Conservation (phyloP, 2,888 invertebrate species). For the Drosophila birchii region DNA sequence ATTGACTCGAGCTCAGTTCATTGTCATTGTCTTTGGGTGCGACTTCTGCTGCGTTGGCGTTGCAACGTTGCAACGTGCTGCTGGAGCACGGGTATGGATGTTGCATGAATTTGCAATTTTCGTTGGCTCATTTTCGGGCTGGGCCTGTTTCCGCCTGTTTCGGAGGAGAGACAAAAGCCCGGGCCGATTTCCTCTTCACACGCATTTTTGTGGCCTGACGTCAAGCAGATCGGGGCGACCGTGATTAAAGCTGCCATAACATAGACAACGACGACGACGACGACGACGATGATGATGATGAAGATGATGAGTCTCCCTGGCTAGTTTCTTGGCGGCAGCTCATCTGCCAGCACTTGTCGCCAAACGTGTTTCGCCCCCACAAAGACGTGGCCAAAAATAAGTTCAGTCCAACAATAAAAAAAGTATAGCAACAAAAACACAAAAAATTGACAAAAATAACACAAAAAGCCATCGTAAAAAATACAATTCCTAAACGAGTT, state of each 20-base stretch:
- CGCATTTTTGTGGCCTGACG: constrained; percentile 64
- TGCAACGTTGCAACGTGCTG: constrained; percentile 1
- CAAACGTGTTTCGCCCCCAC: constrained; percentile 69
- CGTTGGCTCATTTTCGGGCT: constrained; percentile 26
- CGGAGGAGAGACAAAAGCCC: constrained; percentile 15
- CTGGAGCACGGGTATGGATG: constrained; percentile 18
- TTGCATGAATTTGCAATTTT: constrained; percentile 53
- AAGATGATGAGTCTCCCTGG: constrained; percentile 21
- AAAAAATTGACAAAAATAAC: constrained; percentile 45
- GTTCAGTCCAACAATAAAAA: constrained; percentile 31
- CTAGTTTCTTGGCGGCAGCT: constrained; percentile 42
- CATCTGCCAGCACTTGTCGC: constrained; percentile 60
- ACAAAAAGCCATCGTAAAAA: constrained; percentile 24
- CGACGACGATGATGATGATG: constrained; percentile 1
- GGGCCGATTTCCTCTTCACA: constrained; percentile 46
- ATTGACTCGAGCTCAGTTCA: constrained; percentile 38
- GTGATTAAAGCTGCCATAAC: constrained; percentile 10
- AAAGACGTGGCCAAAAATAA: constrained; percentile 47
- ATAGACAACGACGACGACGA: not conserved
- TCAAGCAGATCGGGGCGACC: constrained; percentile 40
- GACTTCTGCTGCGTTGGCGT: constrained; percentile 37
- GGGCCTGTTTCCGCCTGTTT: constrained; percentile 57
- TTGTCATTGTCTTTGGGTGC: constrained; percentile 58
- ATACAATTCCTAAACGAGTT: constrained; percentile 56
- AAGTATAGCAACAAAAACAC: not conserved